Conservation (phyloP, 1,140 invertebrate genomes). For the Orchestia grillus region DNA sequence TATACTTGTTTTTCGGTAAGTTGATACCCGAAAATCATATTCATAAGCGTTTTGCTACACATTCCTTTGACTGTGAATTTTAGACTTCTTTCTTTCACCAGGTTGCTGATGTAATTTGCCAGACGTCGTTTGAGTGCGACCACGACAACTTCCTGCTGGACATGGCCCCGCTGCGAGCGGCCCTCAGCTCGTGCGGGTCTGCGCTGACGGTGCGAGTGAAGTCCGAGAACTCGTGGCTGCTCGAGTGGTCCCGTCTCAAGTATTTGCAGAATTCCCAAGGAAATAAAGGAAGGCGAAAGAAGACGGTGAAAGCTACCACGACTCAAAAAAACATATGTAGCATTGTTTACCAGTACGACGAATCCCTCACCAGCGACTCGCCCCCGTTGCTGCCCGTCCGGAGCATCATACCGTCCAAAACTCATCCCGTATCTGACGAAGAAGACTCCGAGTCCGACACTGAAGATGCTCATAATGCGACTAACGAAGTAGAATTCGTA, state of each 20-base stretch:
- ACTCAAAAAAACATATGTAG: not conserved
- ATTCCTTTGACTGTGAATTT: not conserved
- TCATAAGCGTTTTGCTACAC: not conserved
- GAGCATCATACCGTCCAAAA: not conserved
- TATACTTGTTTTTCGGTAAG: too few relatives aligned
- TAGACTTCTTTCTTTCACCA: not conserved
- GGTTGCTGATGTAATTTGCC: constrained; percentile 21
- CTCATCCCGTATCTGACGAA: not conserved
- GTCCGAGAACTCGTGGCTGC: not conserved
- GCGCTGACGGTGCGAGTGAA: not conserved
- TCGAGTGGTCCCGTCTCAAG: not conserved
- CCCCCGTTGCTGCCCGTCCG: not conserved
- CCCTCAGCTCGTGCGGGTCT: not conserved
- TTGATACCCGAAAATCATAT: not conserved
- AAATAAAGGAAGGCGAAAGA: not conserved
- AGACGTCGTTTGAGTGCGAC: constrained; percentile 1
- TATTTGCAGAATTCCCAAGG: not conserved
- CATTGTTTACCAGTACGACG: not conserved
- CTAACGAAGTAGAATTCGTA: not conserved
- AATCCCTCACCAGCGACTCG: not conserved
- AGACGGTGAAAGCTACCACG: not conserved
- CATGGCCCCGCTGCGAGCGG: not conserved
- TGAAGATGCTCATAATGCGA: not conserved
- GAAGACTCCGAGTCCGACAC: not conserved
- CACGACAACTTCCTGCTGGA: not conserved